Percentiles rank a stretch among this genome's conserved stretches.
Evolutionary conservation across 2,888 invertebrate species (phyloP).

Genomic region (Cephus sareptanus): DNA sequence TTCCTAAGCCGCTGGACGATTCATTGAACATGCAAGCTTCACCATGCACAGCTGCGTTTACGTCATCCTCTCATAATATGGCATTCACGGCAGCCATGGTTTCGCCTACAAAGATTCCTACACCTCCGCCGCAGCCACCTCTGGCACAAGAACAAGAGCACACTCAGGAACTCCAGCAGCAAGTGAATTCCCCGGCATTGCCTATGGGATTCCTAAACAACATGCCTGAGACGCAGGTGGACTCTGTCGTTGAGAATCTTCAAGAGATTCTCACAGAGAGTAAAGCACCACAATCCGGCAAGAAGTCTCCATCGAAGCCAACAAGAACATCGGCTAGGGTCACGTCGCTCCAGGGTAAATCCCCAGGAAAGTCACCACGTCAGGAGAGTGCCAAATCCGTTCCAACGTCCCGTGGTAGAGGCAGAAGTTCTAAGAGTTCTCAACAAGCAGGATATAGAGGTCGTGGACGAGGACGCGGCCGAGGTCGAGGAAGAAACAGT

Average conservation of each 20-base stretch:
- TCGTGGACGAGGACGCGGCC: slow-evolving; percentile 60
- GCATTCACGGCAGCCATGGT: slow-evolving; percentile 85
- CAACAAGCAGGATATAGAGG: slow-evolving; percentile 51
- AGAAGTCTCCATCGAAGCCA: slow-evolving; percentile 72
- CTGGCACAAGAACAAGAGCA: slow-evolving; percentile 14
- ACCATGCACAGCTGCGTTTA: slow-evolving; percentile 81
- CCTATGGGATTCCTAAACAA: slow-evolving; percentile 41
- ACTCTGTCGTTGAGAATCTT: slow-evolving; percentile 18
- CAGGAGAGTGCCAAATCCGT: slow-evolving; percentile 36
- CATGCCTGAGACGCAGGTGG: slow-evolving; percentile 26
- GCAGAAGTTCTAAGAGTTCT: slow-evolving; percentile 62
- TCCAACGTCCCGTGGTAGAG: slow-evolving; percentile 65
- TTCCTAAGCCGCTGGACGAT: slow-evolving; percentile 70
- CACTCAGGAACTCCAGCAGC: slow-evolving; percentile 28
- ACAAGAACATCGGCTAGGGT: slow-evolving; percentile 74
- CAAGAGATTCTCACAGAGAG: slow-evolving; percentile 31
- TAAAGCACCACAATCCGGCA: slow-evolving; percentile 57
- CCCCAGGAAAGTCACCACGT: slow-evolving; percentile 73
- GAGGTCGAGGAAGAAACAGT: slow-evolving; percentile 63
- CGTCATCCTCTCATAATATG: slow-evolving; percentile 84
- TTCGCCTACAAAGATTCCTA: slow-evolving; percentile 69
- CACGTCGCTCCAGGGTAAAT: slow-evolving; percentile 72
- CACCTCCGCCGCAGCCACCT: slow-evolving; percentile 66
- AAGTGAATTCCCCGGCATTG: slow-evolving; percentile 30
- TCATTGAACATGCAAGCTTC: slow-evolving; percentile 67